phyloP scores from a whole-genome alignment of 2,113 vertebrate species.

The Lepus timidus region DNA sequence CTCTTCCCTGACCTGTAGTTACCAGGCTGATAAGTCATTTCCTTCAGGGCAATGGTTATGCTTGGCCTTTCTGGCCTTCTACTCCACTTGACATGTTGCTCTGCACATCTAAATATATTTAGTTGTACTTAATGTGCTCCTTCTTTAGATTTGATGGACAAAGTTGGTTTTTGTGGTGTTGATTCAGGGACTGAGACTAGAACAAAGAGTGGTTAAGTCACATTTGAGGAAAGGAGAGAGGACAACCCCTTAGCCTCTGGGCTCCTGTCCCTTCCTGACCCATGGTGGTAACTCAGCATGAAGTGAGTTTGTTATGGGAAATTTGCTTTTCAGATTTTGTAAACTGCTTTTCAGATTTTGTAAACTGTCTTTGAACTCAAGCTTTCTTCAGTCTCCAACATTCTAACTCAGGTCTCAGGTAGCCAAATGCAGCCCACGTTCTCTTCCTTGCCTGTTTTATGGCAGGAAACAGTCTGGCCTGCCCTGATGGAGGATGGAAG shows the following conservation, averaged over 20 bases:
- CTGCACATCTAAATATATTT: neutral
- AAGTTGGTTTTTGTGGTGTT: neutral
- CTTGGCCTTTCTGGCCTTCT: neutral
- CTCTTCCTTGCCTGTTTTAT: neutral
- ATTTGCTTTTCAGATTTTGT: constrained; percentile 6
- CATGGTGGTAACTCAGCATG: neutral
- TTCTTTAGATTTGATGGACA: neutral
- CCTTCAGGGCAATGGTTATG: neutral
- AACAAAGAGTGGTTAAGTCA: neutral
- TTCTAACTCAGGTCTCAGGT: neutral
- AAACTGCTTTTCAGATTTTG: constrained; percentile 13
- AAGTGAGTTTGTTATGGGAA: neutral
- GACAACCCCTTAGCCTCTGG: neutral
- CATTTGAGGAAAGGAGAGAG: neutral
- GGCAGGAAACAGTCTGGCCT: neutral
- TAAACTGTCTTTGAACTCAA: constrained; percentile 16
- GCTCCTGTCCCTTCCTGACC: neutral
- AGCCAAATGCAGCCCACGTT: neutral
- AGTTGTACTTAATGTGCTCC: neutral
- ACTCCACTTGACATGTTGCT: neutral
- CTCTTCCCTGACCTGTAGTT: neutral
- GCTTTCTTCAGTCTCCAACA: neutral
- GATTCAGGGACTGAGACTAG: neutral
- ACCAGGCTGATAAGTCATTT: neutral
- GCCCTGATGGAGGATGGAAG: neutral